Evolutionary conservation across 2,888 invertebrate genomes (phyloP), one percentile per base, ranked within the genome.

Genomic region (Rotaria socialis): DNA sequence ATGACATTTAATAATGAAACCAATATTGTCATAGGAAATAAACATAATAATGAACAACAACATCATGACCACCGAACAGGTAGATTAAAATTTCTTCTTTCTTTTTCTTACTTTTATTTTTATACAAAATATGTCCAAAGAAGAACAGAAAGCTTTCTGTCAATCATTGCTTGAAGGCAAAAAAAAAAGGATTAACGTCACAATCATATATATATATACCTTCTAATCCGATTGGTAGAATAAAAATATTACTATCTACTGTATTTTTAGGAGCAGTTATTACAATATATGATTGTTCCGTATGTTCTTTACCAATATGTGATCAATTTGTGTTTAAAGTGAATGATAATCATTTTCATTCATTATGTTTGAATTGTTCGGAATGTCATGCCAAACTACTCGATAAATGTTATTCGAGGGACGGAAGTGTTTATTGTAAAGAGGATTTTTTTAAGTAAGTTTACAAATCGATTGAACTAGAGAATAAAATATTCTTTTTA

Each of bases 361-460:
- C 96, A 35, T 94, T 96, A 90, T 99, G 99, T 91, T 94, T 99
- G 88, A 96, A 96, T 90, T 99, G 99, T 92, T 94, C 95, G 88
- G 97, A 97, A 91, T 99, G 99, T 91, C 94, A 96, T 85, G 94
- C 94, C 85, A 95, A 95, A 92, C 93, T 99, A 88, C 95, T 95
- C 74, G 96, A 96, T 91, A 97, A 97, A 92, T 99, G 99, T 92
- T 99, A 97, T 92, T 95, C 96, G 85, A 94, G 96, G 89, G 96
- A 97, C 90, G 96, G 97, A 88, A 95, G 96, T 91, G 94, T 99
- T 24, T 99, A 96, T 92, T 99, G 99, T 93, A 97, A 96, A 90
- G 96, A 97, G 89, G 98, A 99, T 92, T 99, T 98, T 93, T 97
- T 97, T 94, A 97, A 97, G 98, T 98, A 94, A 94, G 92, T 88